phyloP scores from a whole-genome alignment of 2,797 vertebrate species.

The Enteromius thamalakanensis region DNA sequence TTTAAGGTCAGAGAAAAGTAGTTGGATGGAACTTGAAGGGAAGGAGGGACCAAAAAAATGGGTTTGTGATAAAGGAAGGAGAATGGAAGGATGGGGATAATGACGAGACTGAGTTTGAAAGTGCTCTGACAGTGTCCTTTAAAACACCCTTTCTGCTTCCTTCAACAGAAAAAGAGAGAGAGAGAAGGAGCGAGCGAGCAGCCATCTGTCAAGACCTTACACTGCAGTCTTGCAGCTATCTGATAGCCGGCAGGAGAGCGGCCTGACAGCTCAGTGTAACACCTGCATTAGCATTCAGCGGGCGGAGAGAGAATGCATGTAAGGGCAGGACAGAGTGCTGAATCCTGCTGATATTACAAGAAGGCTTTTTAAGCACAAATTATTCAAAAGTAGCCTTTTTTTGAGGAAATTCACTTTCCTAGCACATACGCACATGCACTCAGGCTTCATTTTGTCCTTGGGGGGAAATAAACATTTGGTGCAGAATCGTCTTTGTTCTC shows the following conservation, averaged over 20 bases:
- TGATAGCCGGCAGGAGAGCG: constrained; percentile 41
- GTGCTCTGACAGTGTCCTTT: constrained; percentile 56
- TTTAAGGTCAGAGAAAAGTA: constrained; percentile 8
- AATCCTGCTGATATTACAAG: constrained; percentile 58
- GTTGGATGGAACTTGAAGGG: constrained; percentile 18
- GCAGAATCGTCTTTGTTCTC: constrained; percentile 38
- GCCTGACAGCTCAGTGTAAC: constrained; percentile 55
- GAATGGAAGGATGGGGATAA: constrained; percentile 39
- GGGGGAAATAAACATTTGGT: constrained; percentile 36
- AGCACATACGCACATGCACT: background rate
- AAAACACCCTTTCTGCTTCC: constrained; percentile 48
- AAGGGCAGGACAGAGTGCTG: constrained; percentile 51
- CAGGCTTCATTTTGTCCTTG: constrained; percentile 32
- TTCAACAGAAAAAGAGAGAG: constrained; percentile 35
- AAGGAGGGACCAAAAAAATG: background rate
- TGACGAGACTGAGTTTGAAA: constrained; percentile 49
- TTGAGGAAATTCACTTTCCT: constrained; percentile 34
- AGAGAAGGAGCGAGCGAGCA: constrained; percentile 40
- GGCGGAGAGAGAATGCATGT: constrained; percentile 26
- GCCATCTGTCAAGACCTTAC: constrained; percentile 59
- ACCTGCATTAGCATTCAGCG: constrained; percentile 54
- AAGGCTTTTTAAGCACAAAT: constrained; percentile 56
- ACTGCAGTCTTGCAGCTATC: constrained; percentile 57
- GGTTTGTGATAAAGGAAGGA: constrained; percentile 16
- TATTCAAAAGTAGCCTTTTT: constrained; percentile 55